Evolutionary conservation across 64 coral and sea anemone species (phyloP).

Genomic region (Montipora cactus): DNA sequence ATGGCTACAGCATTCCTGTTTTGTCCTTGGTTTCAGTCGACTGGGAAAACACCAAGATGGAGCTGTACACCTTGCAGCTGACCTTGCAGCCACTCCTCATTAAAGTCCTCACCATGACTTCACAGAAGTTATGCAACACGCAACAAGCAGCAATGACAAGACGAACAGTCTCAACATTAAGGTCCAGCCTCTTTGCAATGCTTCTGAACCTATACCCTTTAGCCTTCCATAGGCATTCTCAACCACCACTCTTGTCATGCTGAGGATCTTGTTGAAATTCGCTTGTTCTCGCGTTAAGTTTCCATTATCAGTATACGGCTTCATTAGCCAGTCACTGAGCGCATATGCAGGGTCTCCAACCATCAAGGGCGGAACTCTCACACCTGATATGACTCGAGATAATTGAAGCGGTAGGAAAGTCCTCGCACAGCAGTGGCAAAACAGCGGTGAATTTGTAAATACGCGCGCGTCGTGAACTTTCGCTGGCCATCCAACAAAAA

Average conservation of each 20-base stretch:
- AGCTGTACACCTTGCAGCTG: constrained; percentile 42
- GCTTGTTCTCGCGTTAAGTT: constrained; percentile 59
- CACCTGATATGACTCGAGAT: neutral
- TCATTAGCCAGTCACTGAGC: neutral
- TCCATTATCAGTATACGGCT: constrained; percentile 20
- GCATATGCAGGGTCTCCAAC: constrained; percentile 1
- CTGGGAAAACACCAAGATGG: constrained; percentile 42
- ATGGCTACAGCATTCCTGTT: constrained; percentile 62
- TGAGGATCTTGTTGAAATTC: constrained; percentile 51
- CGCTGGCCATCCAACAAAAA: too few relatives aligned
- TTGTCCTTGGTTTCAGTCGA: constrained; percentile 50
- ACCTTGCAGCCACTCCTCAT: constrained; percentile 20
- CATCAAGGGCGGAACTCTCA: neutral
- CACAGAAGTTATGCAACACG: constrained; percentile 72
- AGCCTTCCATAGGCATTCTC: constrained; percentile 79
- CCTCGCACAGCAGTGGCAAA: constrained; percentile 1
- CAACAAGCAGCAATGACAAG: constrained; percentile 41
- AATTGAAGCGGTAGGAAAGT: neutral
- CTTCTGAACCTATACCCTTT: constrained; percentile 62
- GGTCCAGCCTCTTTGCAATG: constrained; percentile 55
- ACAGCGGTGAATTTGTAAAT: too few relatives aligned
- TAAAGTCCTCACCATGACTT: constrained; percentile 62
- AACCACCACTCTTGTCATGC: constrained; percentile 74
- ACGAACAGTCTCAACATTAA: constrained; percentile 27
- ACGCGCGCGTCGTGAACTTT: too few relatives aligned